Evolutionary conservation across 2,797 vertebrate species (phyloP), one percentile per base, ranked within the genome.

Genomic region (Spheniscus humboldti): DNA sequence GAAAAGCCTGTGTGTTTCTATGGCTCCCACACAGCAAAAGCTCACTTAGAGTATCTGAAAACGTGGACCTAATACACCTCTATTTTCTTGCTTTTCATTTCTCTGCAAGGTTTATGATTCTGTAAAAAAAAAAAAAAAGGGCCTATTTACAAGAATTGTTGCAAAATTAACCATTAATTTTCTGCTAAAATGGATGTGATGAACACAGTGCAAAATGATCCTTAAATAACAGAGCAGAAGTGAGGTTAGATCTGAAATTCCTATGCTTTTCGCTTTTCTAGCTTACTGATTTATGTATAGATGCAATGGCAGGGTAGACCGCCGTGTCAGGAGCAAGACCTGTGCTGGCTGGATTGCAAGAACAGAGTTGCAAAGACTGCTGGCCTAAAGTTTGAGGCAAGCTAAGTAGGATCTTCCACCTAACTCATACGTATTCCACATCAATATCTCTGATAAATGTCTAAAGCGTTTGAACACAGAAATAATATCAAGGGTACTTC

Each of bases 1-100:
- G 92, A 75, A 94, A 96, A 93, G 72, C 56, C 72, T 67, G 15
- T 89, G 68, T 92, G 94, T 96, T 97, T 96, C 93, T 97, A 82
- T 94, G 85, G 95, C 87, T 96, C 62, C 90, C 68, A 95, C 83
- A 74, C 11, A 92, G 93, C 85, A 97, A 71, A 97, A 95, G 63
- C 43, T 94, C 72, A 87, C 82, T 90, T 77, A 72, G 45, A 91
- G 55, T 84, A 92, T 84, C 76, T 90, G 31, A 81, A 91, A 94
- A 86, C 17, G 28, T 60, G 84, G 72, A 68, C 68, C 64, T 73
- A 94, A 89, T 89, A 67, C 20, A 47, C 92, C 75, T 89, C 90
- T 95, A 90, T 97, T 94, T 88, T 94, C 75, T 73, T 95, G 47
- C 53, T 94, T 96, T 95, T 93, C 11, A 76, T 90, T 91, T 85